A percentile compares a stretch with the other conserved stretches of the same genome.
These are phyloP conservation scores for Andrena bicolor DNA, from an alignment of 2,888 invertebrate species.

Conservation along the genomic window DNA sequence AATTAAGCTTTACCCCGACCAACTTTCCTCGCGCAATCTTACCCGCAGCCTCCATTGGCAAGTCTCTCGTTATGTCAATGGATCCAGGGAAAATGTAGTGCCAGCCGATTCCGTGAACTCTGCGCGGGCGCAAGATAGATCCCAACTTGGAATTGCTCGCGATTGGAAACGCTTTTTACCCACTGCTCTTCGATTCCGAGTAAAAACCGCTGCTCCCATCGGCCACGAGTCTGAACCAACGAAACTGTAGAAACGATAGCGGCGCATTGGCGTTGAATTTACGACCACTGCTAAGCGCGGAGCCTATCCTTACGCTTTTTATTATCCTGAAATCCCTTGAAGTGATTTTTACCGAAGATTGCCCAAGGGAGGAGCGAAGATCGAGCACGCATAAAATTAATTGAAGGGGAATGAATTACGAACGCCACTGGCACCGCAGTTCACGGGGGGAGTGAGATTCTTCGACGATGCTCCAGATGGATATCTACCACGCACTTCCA, in stretches of 20 bases:
- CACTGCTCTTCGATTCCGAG: slow-evolving; percentile 1
- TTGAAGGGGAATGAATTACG: slow-evolving; percentile 7
- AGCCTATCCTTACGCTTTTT: slow-evolving; percentile 22
- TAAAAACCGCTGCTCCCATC: slow-evolving; percentile 42
- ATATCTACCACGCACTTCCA: no score
- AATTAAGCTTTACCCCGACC: slow-evolving; percentile 39
- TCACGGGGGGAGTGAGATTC: no score
- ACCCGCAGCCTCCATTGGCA: slow-evolving; percentile 19
- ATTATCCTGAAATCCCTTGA: slow-evolving; percentile 23
- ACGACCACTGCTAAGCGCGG: slow-evolving; percentile 41
- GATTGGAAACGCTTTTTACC: slow-evolving; percentile 28
- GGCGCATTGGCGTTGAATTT: slow-evolving; percentile 47
- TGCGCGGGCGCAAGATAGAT: slow-evolving; percentile 19
- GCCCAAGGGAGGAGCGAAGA: slow-evolving; percentile 8
- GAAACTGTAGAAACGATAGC: slow-evolving; percentile 45
- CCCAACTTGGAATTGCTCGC: slow-evolving; percentile 32
- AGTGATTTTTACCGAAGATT: slow-evolving; percentile 43
- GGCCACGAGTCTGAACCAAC: slow-evolving; percentile 37
- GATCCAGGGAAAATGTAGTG: slow-evolving; percentile 36
- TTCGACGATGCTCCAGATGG: no score
- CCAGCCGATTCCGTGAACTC: neutral
- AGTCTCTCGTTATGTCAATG: slow-evolving; percentile 62
- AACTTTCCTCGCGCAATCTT: neutral
- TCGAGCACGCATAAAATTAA: slow-evolving; percentile 38
- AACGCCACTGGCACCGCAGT: no score